Evolutionary conservation across 2,888 invertebrate species (phyloP).

Genomic region (Aphodius sticticus): DNA sequence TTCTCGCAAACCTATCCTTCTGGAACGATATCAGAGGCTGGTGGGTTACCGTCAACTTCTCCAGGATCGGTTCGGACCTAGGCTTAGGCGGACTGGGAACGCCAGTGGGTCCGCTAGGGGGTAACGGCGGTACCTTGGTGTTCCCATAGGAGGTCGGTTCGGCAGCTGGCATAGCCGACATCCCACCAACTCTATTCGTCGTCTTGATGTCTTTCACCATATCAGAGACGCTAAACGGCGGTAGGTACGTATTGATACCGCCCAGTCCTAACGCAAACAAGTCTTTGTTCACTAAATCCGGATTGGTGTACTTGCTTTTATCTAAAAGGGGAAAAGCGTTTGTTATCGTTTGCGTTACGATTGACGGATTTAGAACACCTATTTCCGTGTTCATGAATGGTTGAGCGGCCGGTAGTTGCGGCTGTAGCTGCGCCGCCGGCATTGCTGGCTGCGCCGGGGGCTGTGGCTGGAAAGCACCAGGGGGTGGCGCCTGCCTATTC

Average conservation of each 20-base stretch:
- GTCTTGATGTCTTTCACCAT: constrained; percentile 36
- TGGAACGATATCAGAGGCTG: constrained; percentile 14
- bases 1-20: constrained; percentile 19
- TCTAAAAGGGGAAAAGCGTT: neutral
- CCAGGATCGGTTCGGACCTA: neutral
- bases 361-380: neutral
- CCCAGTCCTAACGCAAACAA: constrained; percentile 50
- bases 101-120: neutral
- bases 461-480: neutral
- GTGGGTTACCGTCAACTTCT: neutral
- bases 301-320: constrained; percentile 28
- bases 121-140: constrained; percentile 15
- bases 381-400: neutral
- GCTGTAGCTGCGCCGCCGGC: constrained; percentile 5
- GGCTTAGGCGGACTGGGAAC: constrained; percentile 8
- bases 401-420: constrained; percentile 7
- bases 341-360: neutral
- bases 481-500: constrained; percentile 6
- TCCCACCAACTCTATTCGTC: constrained; percentile 8
- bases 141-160: neutral
- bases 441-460: neutral
- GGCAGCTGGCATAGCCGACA: neutral
- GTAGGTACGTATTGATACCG: constrained; percentile 43
- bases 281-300: constrained; percentile 46
- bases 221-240: constrained; percentile 44